A percentile compares a stretch with the other conserved stretches of the same genome.
Evolutionary conservation across 1,140 invertebrate species (phyloP).

Genomic region (Drosophila suzukii): DNA sequence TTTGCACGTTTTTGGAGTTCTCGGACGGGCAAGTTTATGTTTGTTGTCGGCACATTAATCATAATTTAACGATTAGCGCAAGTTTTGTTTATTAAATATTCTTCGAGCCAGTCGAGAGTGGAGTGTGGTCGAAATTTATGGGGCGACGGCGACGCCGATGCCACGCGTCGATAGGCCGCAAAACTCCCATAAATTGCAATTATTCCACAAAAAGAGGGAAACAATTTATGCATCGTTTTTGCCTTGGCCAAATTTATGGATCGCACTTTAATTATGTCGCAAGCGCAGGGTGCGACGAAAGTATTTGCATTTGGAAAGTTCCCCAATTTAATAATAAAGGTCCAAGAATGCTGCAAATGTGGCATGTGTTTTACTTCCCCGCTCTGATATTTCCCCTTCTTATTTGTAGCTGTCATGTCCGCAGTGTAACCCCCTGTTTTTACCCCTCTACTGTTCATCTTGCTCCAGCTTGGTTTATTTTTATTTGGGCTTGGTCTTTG

Average conservation of each 20-base stretch:
- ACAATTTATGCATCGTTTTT: constrained; percentile 17
- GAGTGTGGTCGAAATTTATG: constrained; percentile 58
- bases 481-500: constrained; percentile 24
- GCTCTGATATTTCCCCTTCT: not conserved
- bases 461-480: constrained; percentile 11
- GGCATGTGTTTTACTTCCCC: constrained; percentile 2
- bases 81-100: constrained; percentile 79
- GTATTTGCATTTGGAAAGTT: constrained; percentile 12
- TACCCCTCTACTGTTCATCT: not conserved
- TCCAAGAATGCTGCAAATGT: constrained; percentile 1
- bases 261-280: constrained; percentile 28
- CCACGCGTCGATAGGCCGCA: constrained; percentile 62
- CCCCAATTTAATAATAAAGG: constrained; percentile 9
- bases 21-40: constrained; percentile 36
- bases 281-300: not conserved
- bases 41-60: constrained; percentile 74
- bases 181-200: constrained; percentile 60
- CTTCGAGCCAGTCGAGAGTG: constrained; percentile 24
- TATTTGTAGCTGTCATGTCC: constrained; percentile 13
- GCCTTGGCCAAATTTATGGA: constrained; percentile 19
- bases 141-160: constrained; percentile 38
- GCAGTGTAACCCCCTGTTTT: not conserved
- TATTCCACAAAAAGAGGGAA: constrained; percentile 11
- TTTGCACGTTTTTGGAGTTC: constrained; percentile 59
- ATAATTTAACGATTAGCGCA: constrained; percentile 78